Conservation (phyloP, 2,797 vertebrate genomes). For the Phoeniculus purpureus region DNA sequence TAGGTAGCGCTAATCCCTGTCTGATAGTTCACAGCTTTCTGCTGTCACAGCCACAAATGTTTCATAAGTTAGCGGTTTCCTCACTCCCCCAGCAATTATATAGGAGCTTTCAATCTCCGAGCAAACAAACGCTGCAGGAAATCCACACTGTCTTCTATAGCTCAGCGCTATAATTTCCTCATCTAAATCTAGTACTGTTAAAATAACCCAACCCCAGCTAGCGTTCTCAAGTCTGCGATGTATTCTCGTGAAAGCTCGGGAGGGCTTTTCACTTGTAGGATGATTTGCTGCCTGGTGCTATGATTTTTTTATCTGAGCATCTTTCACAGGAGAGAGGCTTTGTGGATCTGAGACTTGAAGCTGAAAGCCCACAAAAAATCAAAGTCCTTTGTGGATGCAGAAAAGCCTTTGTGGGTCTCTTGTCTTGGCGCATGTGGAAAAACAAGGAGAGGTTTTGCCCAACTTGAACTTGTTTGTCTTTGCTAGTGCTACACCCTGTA, state of each 20-base stretch:
- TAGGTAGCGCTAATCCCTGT: background rate
- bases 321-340: background rate
- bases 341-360: background rate
- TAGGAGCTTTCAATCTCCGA: background rate
- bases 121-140: background rate
- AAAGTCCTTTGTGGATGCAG: no score
- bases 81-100: background rate
- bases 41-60: background rate
- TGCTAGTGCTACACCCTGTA: background rate
- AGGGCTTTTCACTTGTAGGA: background rate
- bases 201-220: background rate
- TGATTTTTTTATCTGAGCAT: background rate
- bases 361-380: background rate
- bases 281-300: background rate
- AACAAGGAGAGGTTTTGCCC: background rate
- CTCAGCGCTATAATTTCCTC: constrained; percentile 26
- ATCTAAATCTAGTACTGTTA: background rate
- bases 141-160: background rate
- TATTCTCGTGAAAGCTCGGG: background rate
- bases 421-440: background rate
- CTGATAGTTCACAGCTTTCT: background rate
- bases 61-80: background rate
- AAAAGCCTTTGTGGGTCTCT: background rate
- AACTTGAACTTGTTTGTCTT: background rate
- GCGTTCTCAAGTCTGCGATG: background rate